Conservation (phyloP, 2,888 invertebrate species). For the Bibio marci region DNA sequence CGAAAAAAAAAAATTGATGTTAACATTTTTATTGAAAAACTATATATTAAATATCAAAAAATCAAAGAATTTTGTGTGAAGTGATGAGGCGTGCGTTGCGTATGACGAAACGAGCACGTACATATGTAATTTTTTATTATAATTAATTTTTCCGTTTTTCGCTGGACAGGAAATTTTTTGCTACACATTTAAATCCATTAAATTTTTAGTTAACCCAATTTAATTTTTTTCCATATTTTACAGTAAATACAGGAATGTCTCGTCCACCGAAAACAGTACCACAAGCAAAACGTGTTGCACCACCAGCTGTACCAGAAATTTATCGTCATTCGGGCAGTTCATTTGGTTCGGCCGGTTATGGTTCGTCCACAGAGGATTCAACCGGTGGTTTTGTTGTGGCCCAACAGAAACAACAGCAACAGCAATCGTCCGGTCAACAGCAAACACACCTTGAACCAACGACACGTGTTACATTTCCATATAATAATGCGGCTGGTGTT, state of each 20-base stretch:
- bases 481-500: conserved; percentile 29
- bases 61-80: no score
- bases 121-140: no score
- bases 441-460: conserved; percentile 6
- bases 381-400: conserved; percentile 44
- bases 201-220: no score
- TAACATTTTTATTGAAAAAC: no score
- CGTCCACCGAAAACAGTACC: conserved; percentile 66
- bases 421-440: not conserved
- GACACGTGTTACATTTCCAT: conserved; percentile 15
- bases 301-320: conserved; percentile 69
- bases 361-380: conserved; percentile 47
- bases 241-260: conserved; percentile 70
- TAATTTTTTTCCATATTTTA: conserved; percentile 8
- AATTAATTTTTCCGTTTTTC: no score
- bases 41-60: no score
- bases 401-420: conserved; percentile 15
- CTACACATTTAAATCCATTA: no score
- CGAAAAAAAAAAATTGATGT: no score
- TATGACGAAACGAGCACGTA: no score
- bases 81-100: no score
- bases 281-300: conserved; percentile 81
- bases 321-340: conserved; percentile 67
- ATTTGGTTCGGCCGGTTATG: conserved; percentile 62
- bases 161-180: no score